Conservation (phyloP, 2,888 invertebrate species). For the Cosmia trapezina region DNA sequence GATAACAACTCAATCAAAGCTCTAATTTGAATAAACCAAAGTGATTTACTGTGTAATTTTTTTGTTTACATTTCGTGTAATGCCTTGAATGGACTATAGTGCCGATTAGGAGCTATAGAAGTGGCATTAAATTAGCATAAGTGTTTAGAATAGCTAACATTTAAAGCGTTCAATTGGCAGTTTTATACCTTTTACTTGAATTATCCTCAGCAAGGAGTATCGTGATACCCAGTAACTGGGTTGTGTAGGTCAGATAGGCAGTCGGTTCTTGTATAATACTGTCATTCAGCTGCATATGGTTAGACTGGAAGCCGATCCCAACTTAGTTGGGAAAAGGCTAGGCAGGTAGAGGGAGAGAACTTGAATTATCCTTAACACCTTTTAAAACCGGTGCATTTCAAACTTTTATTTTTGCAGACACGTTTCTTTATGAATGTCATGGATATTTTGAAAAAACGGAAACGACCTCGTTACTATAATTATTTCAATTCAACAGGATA, state of each 20-base stretch:
- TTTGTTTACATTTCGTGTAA: conserved; percentile 17
- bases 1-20: conserved; percentile 35
- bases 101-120: background rate
- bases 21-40: conserved; percentile 26
- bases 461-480: conserved; percentile 23
- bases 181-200: conserved; percentile 5
- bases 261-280: background rate
- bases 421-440: conserved; percentile 41
- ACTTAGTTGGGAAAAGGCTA: background rate
- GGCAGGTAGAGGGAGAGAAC: background rate
- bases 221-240: background rate
- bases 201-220: background rate
- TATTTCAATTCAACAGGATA: conserved; percentile 11
- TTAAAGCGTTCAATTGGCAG: background rate
- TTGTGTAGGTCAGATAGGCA: background rate
- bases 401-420: background rate
- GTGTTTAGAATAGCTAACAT: conserved; percentile 19
- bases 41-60: conserved; percentile 25
- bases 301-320: background rate
- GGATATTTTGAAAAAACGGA: conserved; percentile 49
- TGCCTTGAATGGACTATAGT: background rate
- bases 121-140: conserved; percentile 21
- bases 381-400: conserved; percentile 6
- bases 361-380: background rate
- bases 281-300: background rate